Percentiles rank a stretch among this genome's conserved stretches.
Conservation (phyloP, 2,888 invertebrate species). For the Eulithis prunata region DNA sequence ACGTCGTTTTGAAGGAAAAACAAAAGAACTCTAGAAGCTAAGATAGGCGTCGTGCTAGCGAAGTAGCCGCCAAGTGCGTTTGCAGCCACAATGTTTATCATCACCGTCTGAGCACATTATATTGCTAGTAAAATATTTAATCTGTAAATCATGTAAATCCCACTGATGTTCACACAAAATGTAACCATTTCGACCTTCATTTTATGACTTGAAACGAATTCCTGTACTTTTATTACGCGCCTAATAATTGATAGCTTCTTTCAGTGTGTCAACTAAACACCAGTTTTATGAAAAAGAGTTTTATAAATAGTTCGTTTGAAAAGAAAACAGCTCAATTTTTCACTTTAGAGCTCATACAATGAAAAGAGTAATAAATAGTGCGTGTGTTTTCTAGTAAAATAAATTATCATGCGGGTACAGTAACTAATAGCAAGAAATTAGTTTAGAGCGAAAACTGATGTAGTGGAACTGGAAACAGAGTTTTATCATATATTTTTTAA, state of each 20-base stretch:
- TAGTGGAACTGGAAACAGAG: neutral
- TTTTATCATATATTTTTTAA: neutral
- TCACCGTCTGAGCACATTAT: conserved; percentile 2
- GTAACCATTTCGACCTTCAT: conserved; percentile 20
- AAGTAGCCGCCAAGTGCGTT: too few species aligned
- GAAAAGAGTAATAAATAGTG: conserved; percentile 4
- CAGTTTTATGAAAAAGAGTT: conserved; percentile 8
- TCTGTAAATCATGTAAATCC: conserved; percentile 19
- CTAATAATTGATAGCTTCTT: conserved; percentile 22
- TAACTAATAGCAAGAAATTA: conserved; percentile 8
- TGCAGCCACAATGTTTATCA: conserved; percentile 2
- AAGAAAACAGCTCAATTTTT: conserved; percentile 8
- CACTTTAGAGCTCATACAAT: conserved; percentile 6
- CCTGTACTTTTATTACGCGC: conserved; percentile 15
- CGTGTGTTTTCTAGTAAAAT: conserved; percentile 2
- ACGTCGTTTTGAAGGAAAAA: too few species aligned
- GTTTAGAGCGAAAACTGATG: neutral
- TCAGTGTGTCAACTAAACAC: conserved; percentile 17
- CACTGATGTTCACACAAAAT: conserved; percentile 22
- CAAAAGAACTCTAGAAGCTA: too few species aligned
- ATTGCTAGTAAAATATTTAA: conserved; percentile 8
- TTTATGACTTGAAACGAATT: conserved; percentile 21
- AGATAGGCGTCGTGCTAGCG: too few species aligned
- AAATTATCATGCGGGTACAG: neutral
- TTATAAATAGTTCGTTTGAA: conserved; percentile 3